Evolutionary conservation across 1,140 invertebrate genomes (phyloP).

Genomic region (Brachionus sp.): DNA sequence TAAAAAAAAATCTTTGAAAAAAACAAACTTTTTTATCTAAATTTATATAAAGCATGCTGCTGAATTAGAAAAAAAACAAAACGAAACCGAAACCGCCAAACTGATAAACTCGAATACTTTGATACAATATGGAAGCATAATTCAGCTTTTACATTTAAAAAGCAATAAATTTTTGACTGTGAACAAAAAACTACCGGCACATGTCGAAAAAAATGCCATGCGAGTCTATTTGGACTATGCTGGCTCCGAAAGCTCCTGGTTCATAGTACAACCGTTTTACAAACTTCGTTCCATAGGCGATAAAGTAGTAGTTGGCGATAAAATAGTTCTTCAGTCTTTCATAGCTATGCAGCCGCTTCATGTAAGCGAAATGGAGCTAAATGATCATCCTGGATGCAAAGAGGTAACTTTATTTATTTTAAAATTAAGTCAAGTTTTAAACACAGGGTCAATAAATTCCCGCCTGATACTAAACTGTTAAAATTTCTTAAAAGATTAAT

Average conservation of each 20-base stretch:
- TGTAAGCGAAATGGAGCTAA: conserved; percentile 84
- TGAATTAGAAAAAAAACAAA: conserved; percentile 95
- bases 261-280: conserved; percentile 95
- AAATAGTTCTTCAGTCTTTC: conserved; percentile 92
- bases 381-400: conserved; percentile 90
- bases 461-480: not conserved
- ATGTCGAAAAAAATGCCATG: conserved; percentile 98
- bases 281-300: conserved; percentile 90
- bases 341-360: conserved; percentile 92
- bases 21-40: conserved; percentile 46
- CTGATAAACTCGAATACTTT: conserved; percentile 71
- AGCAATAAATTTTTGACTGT: conserved; percentile 98
- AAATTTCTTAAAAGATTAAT: conserved; percentile 31
- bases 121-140: conserved; percentile 77
- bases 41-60: conserved; percentile 78
- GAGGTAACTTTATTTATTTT: conserved; percentile 66
- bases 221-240: conserved; percentile 89
- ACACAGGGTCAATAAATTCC: not conserved
- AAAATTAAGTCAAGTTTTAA: not conserved
- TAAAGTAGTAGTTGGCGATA: conserved; percentile 86
- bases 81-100: conserved; percentile 93
- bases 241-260: conserved; percentile 98
- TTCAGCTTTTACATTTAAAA: conserved; percentile 86
- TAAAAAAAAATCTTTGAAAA: not conserved
- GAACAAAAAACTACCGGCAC: conserved; percentile 90